Conservation (phyloP, 2,113 vertebrate genomes). For the Gadus chalcogrammus region DNA sequence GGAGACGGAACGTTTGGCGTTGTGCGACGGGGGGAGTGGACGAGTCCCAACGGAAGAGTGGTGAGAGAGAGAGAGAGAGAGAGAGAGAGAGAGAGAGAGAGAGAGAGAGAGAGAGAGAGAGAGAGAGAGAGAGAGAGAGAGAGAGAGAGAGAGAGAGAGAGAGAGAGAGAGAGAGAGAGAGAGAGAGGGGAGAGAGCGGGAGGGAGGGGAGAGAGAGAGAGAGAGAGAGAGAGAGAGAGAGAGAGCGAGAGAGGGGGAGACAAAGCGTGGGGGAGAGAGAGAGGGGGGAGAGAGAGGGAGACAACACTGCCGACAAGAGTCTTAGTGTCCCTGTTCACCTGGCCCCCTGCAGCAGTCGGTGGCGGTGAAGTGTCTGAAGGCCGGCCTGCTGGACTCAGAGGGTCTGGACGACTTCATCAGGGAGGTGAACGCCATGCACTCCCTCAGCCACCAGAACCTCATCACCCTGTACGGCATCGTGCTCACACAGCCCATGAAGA, state of each 20-base stretch:
- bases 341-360: conserved; percentile 78
- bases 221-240: conserved; percentile 15
- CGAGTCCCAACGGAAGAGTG: conserved; percentile 81
- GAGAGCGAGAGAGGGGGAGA: conserved; percentile 51
- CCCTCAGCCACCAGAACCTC: conserved; percentile 92
- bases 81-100: no score
- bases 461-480: conserved; percentile 93
- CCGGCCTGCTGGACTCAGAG: conserved; percentile 85
- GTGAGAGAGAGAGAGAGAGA: conserved; percentile 65
- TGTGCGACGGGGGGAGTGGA: conserved; percentile 93
- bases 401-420: conserved; percentile 95
- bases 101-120: no score
- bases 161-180: no score
- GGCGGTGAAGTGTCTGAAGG: conserved; percentile 97
- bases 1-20: conserved; percentile 95
- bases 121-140: no score
- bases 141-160: no score
- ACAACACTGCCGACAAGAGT: neutral
- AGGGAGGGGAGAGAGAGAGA: no score
- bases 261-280: conserved; percentile 33
- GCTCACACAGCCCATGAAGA: conserved; percentile 98
- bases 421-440: conserved; percentile 98
- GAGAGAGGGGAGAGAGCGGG: no score
- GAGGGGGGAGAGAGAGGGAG: neutral
- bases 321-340: neutral